phyloP scores from a whole-genome alignment of 2,888 invertebrate genomes.

The Allygus modestus region DNA sequence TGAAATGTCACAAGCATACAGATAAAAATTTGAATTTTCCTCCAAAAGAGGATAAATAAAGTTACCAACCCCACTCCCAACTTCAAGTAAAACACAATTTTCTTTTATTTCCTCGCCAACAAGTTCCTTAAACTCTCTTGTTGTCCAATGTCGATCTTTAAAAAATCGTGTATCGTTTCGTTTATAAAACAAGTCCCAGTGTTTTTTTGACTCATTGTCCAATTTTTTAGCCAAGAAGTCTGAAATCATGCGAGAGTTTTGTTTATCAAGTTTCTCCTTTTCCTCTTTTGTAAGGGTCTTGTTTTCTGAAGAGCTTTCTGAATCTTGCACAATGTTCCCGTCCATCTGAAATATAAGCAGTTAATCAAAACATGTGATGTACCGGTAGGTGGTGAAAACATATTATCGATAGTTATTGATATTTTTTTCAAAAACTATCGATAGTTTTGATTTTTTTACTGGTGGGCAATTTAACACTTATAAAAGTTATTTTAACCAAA shows the following conservation, averaged over 20 bases:
- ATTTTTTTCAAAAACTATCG: no score
- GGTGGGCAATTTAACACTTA: no score
- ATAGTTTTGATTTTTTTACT: no score
- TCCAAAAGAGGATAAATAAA: conserved; percentile 94
- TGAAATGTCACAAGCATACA: conserved; percentile 96
- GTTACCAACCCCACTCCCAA: conserved; percentile 98
- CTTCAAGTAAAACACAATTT: conserved; percentile 82
- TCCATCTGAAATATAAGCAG: conserved; percentile 39
- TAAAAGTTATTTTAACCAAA: no score
- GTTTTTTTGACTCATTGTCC: conserved; percentile 89
- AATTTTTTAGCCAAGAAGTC: conserved; percentile 86
- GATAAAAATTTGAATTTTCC: conserved; percentile 84
- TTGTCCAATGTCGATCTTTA: conserved; percentile 98
- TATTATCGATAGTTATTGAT: no score
- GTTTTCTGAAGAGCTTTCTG: conserved; percentile 39
- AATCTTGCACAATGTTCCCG: background rate
- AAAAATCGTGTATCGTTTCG: conserved; percentile 96
- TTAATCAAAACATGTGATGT: no score
- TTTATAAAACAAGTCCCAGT: conserved; percentile 99
- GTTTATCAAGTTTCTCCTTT: conserved; percentile 79
- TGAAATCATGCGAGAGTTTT: conserved; percentile 83
- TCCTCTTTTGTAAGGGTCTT: conserved; percentile 81
- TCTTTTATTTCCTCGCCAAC: conserved; percentile 78
- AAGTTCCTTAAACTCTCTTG: conserved; percentile 93
- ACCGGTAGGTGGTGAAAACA: no score